Evolutionary conservation across 2,888 invertebrate genomes (phyloP), one percentile per base, ranked within the genome.

Genomic region (Andrena fulva): DNA sequence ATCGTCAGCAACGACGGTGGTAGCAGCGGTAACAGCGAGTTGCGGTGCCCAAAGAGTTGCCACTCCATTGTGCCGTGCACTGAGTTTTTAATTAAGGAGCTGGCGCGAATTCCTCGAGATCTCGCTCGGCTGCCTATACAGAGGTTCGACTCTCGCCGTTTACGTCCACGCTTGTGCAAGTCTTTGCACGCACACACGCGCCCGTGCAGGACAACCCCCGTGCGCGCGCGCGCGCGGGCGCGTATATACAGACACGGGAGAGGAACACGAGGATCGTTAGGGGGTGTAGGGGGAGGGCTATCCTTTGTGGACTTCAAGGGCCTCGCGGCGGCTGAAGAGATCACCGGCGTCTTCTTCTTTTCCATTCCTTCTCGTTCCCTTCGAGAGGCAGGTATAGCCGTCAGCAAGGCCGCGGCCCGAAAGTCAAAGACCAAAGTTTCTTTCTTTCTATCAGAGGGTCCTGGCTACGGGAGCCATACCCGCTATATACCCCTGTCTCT

Each of bases 11-110:
- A 42, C 71, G 66, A 68, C 33, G 48, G 68, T 64, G 50, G 67
- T 62, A 50, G 82, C 56, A 69, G 75, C 48, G 63, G 72, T 52
- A 62, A 80, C 70, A 77, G 77, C 70, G 71, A 79, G 74, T 62
- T 77, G 76, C 75, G 67, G 82, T 79, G 84, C 76, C 90, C 89
- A 91, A 91, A 92, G 92, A 92, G 92, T 92, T 91, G 91, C 92
- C 90, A 92, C 92, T 92, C 90, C 90, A 91, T 92, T 92, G 92
- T 92, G 91, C 91, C 90, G 87, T 91, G 90, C 87, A 89, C 90
- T 91, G 91, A 91, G 92, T 91, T 92, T 91, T 92, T 92, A 92
- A 93, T 92, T 91, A 92, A 92, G 92, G 90, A 91, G 92, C 88
- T 83, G 81, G 86, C 87, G 89, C 88, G 89, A 91, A 91, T 91